phyloP scores from a whole-genome alignment of 2,888 invertebrate genomes.

The Penaeus monodon region DNA sequence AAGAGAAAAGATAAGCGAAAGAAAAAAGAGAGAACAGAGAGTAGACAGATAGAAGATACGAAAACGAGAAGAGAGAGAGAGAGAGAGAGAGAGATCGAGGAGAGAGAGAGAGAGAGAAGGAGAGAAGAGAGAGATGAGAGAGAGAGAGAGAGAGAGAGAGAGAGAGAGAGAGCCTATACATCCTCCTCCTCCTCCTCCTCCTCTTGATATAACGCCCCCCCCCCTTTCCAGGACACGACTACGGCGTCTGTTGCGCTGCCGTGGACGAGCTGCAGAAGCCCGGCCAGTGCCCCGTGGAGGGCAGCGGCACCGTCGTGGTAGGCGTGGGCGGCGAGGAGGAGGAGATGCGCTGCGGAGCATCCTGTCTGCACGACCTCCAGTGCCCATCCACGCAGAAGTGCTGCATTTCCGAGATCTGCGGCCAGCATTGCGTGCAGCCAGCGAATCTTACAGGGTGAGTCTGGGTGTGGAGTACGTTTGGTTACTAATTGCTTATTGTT shows the following conservation, averaged over 20 bases:
- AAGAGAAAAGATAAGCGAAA: too few species aligned
- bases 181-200: too few species aligned
- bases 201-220: neutral
- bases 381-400: slow-evolving; percentile 87
- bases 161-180: too few species aligned
- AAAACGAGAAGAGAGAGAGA: too few species aligned
- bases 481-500: neutral
- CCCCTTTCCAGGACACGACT: slow-evolving; percentile 78
- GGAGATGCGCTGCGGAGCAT: slow-evolving; percentile 75
- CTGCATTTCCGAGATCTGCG: slow-evolving; percentile 81
- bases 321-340: slow-evolving; percentile 70
- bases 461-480: neutral
- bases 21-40: too few species aligned
- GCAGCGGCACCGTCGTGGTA: slow-evolving; percentile 54
- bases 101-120: too few species aligned
- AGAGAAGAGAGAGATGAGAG: too few species aligned
- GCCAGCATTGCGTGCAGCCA: slow-evolving; percentile 81
- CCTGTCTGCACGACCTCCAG: slow-evolving; percentile 82
- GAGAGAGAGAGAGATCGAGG: too few species aligned
- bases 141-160: too few species aligned
- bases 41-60: too few species aligned
- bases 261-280: slow-evolving; percentile 82
- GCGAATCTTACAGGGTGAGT: slow-evolving; percentile 79
- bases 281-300: slow-evolving; percentile 78
- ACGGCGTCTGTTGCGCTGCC: slow-evolving; percentile 88